These are phyloP conservation scores for Cosmopolites sordidus DNA, from an alignment of 2,888 invertebrate species.

Conservation along the genomic window DNA sequence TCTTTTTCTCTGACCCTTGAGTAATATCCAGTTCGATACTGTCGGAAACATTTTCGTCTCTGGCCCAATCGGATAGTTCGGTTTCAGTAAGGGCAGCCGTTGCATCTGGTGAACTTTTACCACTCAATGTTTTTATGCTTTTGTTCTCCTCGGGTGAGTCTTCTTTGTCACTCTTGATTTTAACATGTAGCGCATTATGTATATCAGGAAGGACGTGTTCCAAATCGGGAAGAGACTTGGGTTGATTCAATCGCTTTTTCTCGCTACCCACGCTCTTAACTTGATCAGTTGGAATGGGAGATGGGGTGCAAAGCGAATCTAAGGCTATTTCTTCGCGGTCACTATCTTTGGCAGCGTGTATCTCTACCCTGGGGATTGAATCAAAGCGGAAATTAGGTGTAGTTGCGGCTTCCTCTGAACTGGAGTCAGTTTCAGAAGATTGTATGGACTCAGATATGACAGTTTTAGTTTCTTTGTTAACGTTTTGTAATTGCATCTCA, in stretches of 20 bases:
- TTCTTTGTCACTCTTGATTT: slow-evolving; percentile 28
- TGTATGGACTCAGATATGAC: slow-evolving; percentile 51
- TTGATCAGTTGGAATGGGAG: slow-evolving; percentile 10
- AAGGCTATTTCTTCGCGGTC: slow-evolving; percentile 41
- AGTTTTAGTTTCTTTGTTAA: slow-evolving; percentile 47
- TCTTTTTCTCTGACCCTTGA: slow-evolving; percentile 17
- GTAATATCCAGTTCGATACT: slow-evolving; percentile 61
- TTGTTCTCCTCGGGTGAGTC: slow-evolving; percentile 27
- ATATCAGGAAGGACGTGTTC: slow-evolving; percentile 37
- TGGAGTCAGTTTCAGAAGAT: slow-evolving; percentile 57
- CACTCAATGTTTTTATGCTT: slow-evolving; percentile 34
- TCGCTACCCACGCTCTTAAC: slow-evolving; percentile 44
- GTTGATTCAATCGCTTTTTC: slow-evolving; percentile 47
- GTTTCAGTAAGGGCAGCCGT: slow-evolving; percentile 77
- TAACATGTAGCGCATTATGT: slow-evolving; percentile 38
- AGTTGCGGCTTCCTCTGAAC: slow-evolving; percentile 30
- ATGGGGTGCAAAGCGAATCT: slow-evolving; percentile 37
- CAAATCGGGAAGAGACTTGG: slow-evolving; percentile 43
- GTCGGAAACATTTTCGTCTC: slow-evolving; percentile 73
- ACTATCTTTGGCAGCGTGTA: slow-evolving; percentile 47
- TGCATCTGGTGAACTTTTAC: slow-evolving; percentile 55
- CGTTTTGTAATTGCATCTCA: slow-evolving; percentile 25
- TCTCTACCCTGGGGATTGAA: slow-evolving; percentile 35
- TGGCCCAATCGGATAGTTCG: slow-evolving; percentile 85
- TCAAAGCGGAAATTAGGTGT: slow-evolving; percentile 32